A percentile compares a stretch with the other conserved stretches of the same genome.
phyloP scores from a whole-genome alignment of 1,140 invertebrate genomes.

The Hormaphis cornu region DNA sequence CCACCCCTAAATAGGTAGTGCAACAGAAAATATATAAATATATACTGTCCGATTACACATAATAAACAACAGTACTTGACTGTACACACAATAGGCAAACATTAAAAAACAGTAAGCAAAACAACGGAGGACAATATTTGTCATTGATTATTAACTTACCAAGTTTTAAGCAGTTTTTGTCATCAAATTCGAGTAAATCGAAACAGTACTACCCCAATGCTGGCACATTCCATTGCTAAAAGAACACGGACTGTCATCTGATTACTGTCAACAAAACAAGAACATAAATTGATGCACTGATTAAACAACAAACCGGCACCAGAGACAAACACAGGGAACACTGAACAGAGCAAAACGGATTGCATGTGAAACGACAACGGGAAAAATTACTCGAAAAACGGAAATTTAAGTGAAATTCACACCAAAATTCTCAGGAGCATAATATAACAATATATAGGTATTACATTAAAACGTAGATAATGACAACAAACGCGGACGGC shows the following conservation, averaged over 20 bases:
- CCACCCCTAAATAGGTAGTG: too few relatives aligned
- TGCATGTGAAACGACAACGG: too few relatives aligned
- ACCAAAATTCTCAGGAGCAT: background rate
- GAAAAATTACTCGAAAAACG: background rate
- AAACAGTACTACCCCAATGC: conserved; percentile 1
- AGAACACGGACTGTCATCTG: background rate
- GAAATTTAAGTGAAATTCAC: background rate
- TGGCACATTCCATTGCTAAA: conserved; percentile 8
- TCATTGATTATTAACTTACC: background rate
- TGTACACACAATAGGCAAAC: too few relatives aligned
- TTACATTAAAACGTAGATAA: conserved; percentile 32
- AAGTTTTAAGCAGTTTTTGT: background rate
- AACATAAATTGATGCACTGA: background rate
- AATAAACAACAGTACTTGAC: too few relatives aligned
- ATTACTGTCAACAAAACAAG: background rate
- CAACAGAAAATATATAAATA: too few relatives aligned
- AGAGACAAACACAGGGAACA: too few relatives aligned
- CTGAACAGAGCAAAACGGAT: too few relatives aligned
- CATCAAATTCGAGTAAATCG: background rate
- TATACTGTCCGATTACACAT: too few relatives aligned
- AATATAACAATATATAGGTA: too few relatives aligned
- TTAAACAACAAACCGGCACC: background rate
- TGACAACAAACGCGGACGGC: conserved; percentile 22
- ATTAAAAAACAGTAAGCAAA: too few relatives aligned
- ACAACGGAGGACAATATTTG: too few relatives aligned